Conservation (phyloP, 2,113 vertebrate genomes). For the Dunckerocampus dactyliophorus region DNA sequence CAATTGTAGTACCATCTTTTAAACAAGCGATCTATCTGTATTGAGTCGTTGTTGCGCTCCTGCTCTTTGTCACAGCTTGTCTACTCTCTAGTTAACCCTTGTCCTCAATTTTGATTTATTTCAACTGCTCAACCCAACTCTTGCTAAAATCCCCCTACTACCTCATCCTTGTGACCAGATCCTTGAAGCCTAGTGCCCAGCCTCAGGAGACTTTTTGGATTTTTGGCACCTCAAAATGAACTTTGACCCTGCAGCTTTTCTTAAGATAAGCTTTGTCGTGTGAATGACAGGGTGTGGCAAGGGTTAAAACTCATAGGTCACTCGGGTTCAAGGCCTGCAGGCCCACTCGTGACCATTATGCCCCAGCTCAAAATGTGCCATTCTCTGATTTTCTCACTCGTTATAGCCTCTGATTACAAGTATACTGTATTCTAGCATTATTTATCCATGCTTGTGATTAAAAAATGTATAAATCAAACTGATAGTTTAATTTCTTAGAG, state of each 20-base stretch:
- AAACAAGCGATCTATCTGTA: not conserved
- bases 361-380: not conserved
- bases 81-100: not conserved
- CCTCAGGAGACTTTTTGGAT: slow-evolving; percentile 12
- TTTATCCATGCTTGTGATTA: too few species aligned
- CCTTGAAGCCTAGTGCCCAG: slow-evolving; percentile 4
- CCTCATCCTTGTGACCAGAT: not conserved
- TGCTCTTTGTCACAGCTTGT: not conserved
- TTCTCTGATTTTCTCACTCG: not conserved
- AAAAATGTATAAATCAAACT: too few species aligned
- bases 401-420: not conserved
- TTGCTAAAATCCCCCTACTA: not conserved
- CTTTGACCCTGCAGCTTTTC: slow-evolving; percentile 37
- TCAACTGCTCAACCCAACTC: not conserved
- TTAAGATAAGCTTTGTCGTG: slow-evolving; percentile 26
- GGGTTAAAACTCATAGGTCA: slow-evolving; percentile 53
- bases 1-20: slow-evolving; percentile 6
- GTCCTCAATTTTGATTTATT: too few species aligned
- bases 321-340: slow-evolving; percentile 13
- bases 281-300: slow-evolving; percentile 39
- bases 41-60: slow-evolving; percentile 6
- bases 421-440: too few species aligned
- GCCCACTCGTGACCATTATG: slow-evolving; percentile 10
- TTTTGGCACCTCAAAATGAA: slow-evolving; percentile 36
- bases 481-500: too few species aligned